These are phyloP conservation scores for Procavia capensis DNA, from an alignment of 2,113 vertebrate genomes.

Conservation along the genomic window DNA sequence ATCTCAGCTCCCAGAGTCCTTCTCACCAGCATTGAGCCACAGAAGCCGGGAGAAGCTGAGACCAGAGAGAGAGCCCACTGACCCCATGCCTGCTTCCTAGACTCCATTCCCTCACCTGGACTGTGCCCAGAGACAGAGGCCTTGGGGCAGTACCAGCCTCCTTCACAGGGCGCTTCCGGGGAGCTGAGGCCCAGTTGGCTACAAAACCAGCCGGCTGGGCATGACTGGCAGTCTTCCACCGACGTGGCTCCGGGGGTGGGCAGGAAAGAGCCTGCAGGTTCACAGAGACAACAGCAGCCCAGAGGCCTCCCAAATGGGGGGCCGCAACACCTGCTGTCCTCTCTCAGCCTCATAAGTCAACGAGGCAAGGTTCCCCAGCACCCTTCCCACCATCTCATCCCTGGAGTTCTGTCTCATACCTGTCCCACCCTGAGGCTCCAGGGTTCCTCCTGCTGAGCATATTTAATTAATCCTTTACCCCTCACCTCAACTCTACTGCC, in stretches of 20 bases:
- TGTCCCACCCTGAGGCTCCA: not conserved
- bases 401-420: not conserved
- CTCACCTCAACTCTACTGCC: not conserved
- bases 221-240: conserved; percentile 88
- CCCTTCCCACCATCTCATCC: not conserved
- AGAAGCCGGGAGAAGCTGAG: not conserved
- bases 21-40: not conserved
- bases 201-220: conserved; percentile 91
- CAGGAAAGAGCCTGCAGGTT: conserved; percentile 88
- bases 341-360: not conserved
- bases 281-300: not conserved
- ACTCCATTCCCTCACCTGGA: conserved; percentile 84
- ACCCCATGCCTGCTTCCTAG: not conserved
- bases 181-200: conserved; percentile 88
- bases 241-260: conserved; percentile 85
- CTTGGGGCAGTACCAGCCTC: conserved; percentile 92
- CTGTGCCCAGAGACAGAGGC: conserved; percentile 88
- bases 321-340: rapidly evolving
- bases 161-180: conserved; percentile 87
- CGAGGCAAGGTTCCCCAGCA: not conserved
- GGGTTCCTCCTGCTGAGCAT: not conserved
- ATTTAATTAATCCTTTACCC: too few species aligned
- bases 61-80: rapidly evolving
- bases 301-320: not conserved
- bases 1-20: not conserved